Percentiles rank a stretch among this genome's conserved stretches.
These are phyloP conservation scores for Catocala fraxini DNA, from an alignment of 2,888 invertebrate species.

Conservation along the genomic window DNA sequence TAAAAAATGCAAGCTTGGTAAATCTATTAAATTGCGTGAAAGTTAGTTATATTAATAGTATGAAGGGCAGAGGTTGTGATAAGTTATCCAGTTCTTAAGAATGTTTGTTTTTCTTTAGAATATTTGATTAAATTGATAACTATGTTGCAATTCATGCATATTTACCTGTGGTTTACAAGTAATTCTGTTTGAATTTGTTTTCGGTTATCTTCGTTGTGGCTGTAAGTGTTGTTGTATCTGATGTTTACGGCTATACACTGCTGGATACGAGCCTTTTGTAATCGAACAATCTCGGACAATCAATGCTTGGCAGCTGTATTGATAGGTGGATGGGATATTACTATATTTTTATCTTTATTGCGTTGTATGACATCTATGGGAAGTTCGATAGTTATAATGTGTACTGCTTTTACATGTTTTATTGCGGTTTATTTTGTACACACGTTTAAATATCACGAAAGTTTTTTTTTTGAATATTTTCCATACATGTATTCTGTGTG, in stretches of 20 bases:
- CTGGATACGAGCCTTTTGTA: constrained; percentile 9
- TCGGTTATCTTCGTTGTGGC: neutral
- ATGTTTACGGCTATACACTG: constrained; percentile 14
- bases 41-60: constrained; percentile 58
- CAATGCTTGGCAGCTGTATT: neutral
- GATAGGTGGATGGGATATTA: neutral
- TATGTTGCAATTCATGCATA: constrained; percentile 20
- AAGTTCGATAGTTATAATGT: neutral
- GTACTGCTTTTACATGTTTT: too few relatives aligned
- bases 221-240: neutral
- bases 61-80: constrained; percentile 57
- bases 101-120: constrained; percentile 56
- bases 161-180: constrained; percentile 8
- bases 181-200: constrained; percentile 5
- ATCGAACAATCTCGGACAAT: constrained; percentile 10
- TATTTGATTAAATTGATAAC: constrained; percentile 49
- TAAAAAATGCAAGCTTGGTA: constrained; percentile 22
- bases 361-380: constrained; percentile 4
- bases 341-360: constrained; percentile 6
- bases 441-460: too few relatives aligned
- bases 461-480: too few relatives aligned
- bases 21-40: constrained; percentile 59
- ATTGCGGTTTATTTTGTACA: too few relatives aligned
- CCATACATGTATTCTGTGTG: too few relatives aligned
- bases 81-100: constrained; percentile 35